Evolutionary conservation across 2,888 invertebrate species (phyloP), one percentile per base, ranked within the genome.

Genomic region (Agriotes lineatus): DNA sequence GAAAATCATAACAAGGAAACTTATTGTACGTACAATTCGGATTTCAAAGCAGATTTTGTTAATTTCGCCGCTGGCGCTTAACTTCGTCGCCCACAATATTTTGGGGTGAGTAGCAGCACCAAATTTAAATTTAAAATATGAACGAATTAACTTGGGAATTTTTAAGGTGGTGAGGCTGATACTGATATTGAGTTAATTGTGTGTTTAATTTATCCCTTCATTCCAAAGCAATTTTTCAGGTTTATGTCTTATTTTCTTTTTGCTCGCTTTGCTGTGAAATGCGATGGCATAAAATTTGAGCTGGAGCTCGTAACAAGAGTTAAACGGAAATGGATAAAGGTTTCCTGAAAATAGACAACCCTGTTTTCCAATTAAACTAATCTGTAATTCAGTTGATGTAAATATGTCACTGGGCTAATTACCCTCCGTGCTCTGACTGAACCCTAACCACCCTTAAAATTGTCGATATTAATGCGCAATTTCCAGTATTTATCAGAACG

Each of bases 371-470:
- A 48, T 22, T 48, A 22, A 20, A 48, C 16, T 22, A 48, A n/a
- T 22, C 20, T 22, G 18, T 10, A 1, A 9, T 30, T 35, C 16
- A 30, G 25, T 33, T 52, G 52, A 18, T 52, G 56, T 37, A 56
- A 56, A 56, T 56, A 37, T 39, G 25, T 16, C 6, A 44, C 20
- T 44, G 3, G 19, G n/a, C 19, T 58, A 58, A 58, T 44, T 44
- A 58, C 16, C 22, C 6, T 44, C 30, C 33, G 1, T 2, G 16
- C 10, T 30, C 20, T 44, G 42, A 58, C 25, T 58, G 44, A 42
- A 30, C 37, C 44, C 58, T 44, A 58, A 44, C 42, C 19, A 58
- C 42, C 42, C 58, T 58, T 58, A 58, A 58, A 58, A 58, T 58
- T 42, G 44, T 18, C n/a, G 25, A 44, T 18, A 58, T 58, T 58